Evolutionary conservation across 2,113 vertebrate genomes (phyloP).

Genomic region (Tretioscincus oriximinensis): DNA sequence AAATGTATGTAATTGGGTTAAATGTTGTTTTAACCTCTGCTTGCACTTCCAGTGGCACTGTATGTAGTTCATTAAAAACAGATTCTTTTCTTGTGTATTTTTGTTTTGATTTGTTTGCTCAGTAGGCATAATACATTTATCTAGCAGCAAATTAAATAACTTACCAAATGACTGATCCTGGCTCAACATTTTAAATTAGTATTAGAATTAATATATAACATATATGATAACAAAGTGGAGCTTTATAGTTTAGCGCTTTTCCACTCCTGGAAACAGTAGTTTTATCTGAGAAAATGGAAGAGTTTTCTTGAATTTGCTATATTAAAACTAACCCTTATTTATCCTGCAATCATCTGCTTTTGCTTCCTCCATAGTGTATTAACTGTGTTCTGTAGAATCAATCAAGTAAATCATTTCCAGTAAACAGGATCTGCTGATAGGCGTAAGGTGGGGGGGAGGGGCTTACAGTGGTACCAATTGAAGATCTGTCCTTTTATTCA

Average conservation of each 20-base stretch:
- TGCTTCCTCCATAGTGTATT: constrained; percentile 24
- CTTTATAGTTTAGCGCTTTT: constrained; percentile 2
- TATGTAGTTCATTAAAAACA: constrained; percentile 40
- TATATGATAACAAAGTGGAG: neutral
- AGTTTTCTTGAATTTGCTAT: constrained; percentile 21
- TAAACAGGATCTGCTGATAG: too few species aligned
- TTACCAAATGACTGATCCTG: neutral
- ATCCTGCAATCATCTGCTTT: neutral
- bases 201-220: constrained; percentile 6
- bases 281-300: neutral
- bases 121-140: constrained; percentile 30
- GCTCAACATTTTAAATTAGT: neutral
- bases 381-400: neutral
- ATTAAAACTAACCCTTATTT: neutral
- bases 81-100: neutral
- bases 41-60: neutral
- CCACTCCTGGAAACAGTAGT: neutral
- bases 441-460: too few species aligned
- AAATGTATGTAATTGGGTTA: constrained; percentile 37
- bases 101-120: constrained; percentile 39
- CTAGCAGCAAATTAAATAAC: constrained; percentile 26
- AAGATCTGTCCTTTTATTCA: too few species aligned
- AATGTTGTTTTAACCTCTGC: constrained; percentile 42
- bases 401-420: neutral
- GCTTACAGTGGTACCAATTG: too few species aligned